Conservation (phyloP, 1,140 invertebrate genomes). For the Pseudomyrmex concolor region DNA sequence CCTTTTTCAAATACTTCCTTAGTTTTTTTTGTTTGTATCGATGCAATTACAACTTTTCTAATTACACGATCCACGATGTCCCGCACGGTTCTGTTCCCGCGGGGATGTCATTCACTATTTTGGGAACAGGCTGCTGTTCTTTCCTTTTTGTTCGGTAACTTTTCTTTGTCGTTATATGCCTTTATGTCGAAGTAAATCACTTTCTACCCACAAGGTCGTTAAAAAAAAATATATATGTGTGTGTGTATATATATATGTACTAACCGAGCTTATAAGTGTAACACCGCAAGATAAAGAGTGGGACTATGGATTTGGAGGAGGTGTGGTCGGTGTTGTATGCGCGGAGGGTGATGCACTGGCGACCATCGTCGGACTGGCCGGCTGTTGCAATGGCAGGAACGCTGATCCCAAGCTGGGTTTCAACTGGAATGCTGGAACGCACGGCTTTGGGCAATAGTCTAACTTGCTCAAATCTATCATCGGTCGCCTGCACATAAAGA, state of each 20-base stretch:
- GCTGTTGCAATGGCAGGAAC: conserved; percentile 91
- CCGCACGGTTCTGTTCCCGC: conserved; percentile 8
- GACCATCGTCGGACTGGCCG: conserved; percentile 80
- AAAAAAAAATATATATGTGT: conserved; percentile 76
- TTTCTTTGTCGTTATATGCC: conserved; percentile 73
- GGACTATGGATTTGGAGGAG: conserved; percentile 86
- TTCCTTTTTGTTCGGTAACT: conserved; percentile 74
- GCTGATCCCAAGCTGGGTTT: conserved; percentile 93
- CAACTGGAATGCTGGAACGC: conserved; percentile 89
- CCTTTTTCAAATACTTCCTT: conserved; percentile 64
- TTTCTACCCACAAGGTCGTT: conserved; percentile 76
- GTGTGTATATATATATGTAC: conserved; percentile 64
- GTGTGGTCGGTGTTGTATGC: conserved; percentile 83
- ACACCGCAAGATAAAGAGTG: conserved; percentile 73
- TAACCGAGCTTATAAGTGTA: conserved; percentile 78
- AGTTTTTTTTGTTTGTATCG: conserved; percentile 60
- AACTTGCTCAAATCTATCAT: conserved; percentile 85
- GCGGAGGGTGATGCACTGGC: conserved; percentile 79
- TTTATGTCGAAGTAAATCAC: conserved; percentile 75
- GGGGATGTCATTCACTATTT: conserved; percentile 68
- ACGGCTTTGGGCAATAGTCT: conserved; percentile 87
- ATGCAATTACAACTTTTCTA: conserved; percentile 71
- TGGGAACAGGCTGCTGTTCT: conserved; percentile 70
- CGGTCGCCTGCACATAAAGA: conserved; percentile 80
- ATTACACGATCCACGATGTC: conserved; percentile 72